Conservation (phyloP, 1,140 invertebrate species). For the Sminthurides bifidus region DNA sequence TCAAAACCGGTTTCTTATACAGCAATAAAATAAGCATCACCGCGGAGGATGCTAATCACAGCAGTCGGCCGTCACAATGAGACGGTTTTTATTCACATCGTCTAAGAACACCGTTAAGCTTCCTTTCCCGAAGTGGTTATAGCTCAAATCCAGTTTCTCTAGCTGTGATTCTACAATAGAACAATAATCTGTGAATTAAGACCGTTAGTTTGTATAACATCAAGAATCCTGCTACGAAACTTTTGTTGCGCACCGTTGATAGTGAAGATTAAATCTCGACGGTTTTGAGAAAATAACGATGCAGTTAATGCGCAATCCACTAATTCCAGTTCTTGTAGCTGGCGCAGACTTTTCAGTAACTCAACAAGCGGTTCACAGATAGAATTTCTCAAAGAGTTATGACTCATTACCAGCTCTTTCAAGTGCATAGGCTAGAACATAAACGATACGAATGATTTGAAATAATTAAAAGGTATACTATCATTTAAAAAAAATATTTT, state of each 20-base stretch:
- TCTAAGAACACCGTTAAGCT: conserved; percentile 5
- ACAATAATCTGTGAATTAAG: background rate
- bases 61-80: background rate
- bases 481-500: background rate
- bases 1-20: background rate
- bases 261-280: background rate
- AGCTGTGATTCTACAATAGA: conserved; percentile 16
- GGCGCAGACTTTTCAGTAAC: background rate
- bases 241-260: conserved; percentile 11
- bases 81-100: background rate
- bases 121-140: conserved; percentile 16
- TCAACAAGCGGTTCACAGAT: conserved; percentile 2
- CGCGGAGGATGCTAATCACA: too few species aligned
- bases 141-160: conserved; percentile 23
- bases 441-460: background rate
- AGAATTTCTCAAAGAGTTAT: conserved; percentile 20
- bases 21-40: too few species aligned
- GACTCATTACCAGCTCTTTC: conserved; percentile 12
- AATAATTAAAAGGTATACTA: background rate
- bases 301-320: conserved; percentile 18
- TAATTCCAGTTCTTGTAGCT: conserved; percentile 12
- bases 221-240: background rate
- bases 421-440: conserved; percentile 12
- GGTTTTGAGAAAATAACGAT: conserved; percentile 4
- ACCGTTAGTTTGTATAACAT: background rate